A percentile compares a stretch with the other conserved stretches of the same genome.
These are phyloP conservation scores for Gadus chalcogrammus DNA, from an alignment of 2,113 vertebrate species.

Conservation along the genomic window DNA sequence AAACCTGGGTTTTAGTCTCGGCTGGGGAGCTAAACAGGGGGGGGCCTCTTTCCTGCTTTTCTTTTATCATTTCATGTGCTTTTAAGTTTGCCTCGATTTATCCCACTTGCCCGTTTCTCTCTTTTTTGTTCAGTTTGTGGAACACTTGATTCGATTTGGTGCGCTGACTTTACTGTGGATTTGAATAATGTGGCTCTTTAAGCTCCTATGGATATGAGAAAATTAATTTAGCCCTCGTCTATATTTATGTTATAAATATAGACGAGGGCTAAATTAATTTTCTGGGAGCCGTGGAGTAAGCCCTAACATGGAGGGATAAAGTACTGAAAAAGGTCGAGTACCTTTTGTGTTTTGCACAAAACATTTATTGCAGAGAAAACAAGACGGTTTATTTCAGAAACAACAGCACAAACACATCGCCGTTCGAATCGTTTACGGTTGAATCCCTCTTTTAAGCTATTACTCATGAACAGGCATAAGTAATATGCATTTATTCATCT, in stretches of 20 bases:
- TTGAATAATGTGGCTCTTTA: conserved; percentile 28
- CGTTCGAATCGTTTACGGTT: too few species aligned
- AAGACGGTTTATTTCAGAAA: too few species aligned
- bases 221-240: background rate
- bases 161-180: conserved; percentile 22
- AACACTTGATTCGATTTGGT: conserved; percentile 36
- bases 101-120: conserved; percentile 18
- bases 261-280: conserved; percentile 14
- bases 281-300: background rate
- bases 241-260: conserved; percentile 9
- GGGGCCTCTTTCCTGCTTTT: conserved; percentile 16
- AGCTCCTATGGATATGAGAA: conserved; percentile 16
- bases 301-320: too few species aligned
- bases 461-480: too few species aligned
- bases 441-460: too few species aligned
- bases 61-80: background rate
- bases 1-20: too few species aligned
- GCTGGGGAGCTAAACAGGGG: conserved; percentile 10
- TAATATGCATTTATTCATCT: too few species aligned
- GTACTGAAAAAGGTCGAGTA: too few species aligned
- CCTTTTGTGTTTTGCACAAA: too few species aligned
- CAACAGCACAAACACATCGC: too few species aligned
- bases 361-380: too few species aligned
- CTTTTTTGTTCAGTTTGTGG: conserved; percentile 27
- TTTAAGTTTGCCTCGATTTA: background rate